These are phyloP conservation scores for Hylia prasina DNA, from an alignment of 2,113 vertebrate species.

Conservation along the genomic window DNA sequence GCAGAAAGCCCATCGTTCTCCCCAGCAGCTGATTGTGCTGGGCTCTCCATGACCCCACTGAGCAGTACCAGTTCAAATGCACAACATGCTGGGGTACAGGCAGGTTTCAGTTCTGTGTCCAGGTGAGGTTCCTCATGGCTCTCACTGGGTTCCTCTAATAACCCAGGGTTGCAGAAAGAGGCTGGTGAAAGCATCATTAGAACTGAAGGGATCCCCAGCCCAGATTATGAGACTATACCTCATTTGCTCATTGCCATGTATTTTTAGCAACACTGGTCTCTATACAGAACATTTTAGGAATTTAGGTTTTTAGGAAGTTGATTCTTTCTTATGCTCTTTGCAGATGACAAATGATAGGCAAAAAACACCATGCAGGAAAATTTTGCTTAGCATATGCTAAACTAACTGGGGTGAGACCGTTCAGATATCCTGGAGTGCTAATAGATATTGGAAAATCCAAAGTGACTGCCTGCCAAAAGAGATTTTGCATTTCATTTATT, in stretches of 20 bases:
- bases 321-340: constrained; percentile 3
- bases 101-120: background rate
- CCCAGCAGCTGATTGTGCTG: background rate
- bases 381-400: constrained; percentile 1
- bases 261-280: background rate
- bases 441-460: background rate
- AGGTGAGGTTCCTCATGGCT: background rate
- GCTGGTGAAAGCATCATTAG: background rate
- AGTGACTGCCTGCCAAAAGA: background rate
- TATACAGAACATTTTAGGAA: background rate
- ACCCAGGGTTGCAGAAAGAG: background rate
- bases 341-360: background rate
- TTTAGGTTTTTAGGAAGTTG: background rate
- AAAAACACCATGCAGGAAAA: background rate
- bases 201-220: background rate
- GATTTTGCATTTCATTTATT: constrained; percentile 26
- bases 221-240: background rate
- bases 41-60: background rate
- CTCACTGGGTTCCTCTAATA: background rate
- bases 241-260: background rate
- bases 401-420: background rate
- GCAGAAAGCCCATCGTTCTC: background rate
- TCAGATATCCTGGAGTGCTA: background rate
- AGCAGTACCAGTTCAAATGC: background rate
- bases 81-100: accelerated